phyloP scores from a whole-genome alignment of 64 coral and sea anemone genomes.

The Pocillopora verrucosa region DNA sequence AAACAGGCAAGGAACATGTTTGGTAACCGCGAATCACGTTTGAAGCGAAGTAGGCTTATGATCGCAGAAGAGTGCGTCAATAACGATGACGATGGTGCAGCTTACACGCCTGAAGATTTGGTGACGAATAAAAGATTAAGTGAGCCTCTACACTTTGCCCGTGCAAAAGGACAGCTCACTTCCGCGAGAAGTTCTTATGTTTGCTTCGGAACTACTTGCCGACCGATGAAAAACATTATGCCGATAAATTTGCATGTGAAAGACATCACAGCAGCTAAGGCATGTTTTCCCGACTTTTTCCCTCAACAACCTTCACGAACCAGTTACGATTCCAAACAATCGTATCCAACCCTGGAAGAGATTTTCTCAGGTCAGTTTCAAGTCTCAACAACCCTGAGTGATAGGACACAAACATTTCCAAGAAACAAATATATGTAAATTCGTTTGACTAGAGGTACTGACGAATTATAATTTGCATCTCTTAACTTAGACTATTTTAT shows the following conservation, averaged over 20 bases:
- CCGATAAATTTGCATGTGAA: background rate
- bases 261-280: conserved; percentile 3
- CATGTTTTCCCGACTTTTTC: conserved; percentile 24
- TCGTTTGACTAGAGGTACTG: too few species aligned
- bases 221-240: too few species aligned
- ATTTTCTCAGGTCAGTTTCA: conserved; percentile 7
- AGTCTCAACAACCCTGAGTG: background rate
- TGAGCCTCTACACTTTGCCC: background rate
- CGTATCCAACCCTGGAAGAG: conserved; percentile 16
- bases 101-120: background rate
- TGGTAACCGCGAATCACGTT: background rate
- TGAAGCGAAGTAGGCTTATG: background rate
- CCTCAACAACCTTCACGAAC: background rate
- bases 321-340: background rate
- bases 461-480: too few species aligned
- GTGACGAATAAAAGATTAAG: background rate
- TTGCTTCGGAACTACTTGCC: background rate
- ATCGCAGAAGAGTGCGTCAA: background rate
- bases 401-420: background rate
- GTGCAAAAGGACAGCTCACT: background rate
- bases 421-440: too few species aligned
- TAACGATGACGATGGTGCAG: background rate
- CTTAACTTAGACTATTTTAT: too few species aligned
- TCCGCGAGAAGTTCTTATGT: background rate
- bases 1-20: background rate